These are phyloP conservation scores for Drosophila anomalata DNA, from an alignment of 2,888 invertebrate genomes.

Conservation along the genomic window DNA sequence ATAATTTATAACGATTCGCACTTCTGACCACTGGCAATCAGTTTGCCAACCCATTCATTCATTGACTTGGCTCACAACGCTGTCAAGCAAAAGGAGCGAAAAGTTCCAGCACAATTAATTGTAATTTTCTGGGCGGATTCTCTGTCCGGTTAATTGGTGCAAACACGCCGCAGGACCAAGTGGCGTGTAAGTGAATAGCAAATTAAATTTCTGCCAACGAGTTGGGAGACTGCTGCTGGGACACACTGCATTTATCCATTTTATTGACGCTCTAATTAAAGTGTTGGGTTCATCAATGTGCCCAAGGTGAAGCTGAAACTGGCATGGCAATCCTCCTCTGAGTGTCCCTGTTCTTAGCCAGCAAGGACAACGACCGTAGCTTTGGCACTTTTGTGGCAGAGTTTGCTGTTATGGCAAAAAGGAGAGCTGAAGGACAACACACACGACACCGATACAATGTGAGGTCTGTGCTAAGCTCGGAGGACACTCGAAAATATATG, in stretches of 20 bases:
- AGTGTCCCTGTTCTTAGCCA: conserved; percentile 16
- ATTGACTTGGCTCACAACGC: conserved; percentile 32
- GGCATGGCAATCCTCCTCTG: conserved; percentile 23
- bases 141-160: conserved; percentile 47
- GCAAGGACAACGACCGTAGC: conserved; percentile 40
- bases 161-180: conserved; percentile 45
- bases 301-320: conserved; percentile 55
- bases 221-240: conserved; percentile 1
- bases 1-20: conserved; percentile 70
- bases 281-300: conserved; percentile 51
- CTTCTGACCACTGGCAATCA: conserved; percentile 19
- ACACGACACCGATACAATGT: conserved; percentile 54
- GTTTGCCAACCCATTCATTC: conserved; percentile 4
- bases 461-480: conserved; percentile 40
- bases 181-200: conserved; percentile 31
- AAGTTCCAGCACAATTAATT: conserved; percentile 55
- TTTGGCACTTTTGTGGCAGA: conserved; percentile 46
- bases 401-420: conserved; percentile 48
- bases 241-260: conserved; percentile 50
- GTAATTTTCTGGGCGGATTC: conserved; percentile 38
- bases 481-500: conserved; percentile 5
- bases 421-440: conserved; percentile 32
- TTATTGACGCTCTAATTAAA: conserved; percentile 80
- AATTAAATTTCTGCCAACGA: conserved; percentile 38
- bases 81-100: conserved; percentile 27